Conservation (phyloP, 2,888 invertebrate species). For the Scaptomyza caliginosa region DNA sequence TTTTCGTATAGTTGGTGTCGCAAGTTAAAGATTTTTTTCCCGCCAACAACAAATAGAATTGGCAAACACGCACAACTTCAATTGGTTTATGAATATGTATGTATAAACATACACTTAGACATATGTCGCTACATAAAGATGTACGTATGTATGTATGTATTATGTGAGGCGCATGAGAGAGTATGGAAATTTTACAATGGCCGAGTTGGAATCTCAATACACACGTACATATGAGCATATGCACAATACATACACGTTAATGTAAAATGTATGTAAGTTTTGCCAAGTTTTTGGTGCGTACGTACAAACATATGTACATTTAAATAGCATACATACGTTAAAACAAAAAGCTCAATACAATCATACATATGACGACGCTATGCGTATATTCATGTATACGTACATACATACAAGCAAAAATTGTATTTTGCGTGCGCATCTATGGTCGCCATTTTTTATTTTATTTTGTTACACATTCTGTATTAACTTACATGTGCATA, state of each 20-base stretch:
- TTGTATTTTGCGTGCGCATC: slow-evolving; percentile 75
- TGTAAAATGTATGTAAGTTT: slow-evolving; percentile 3
- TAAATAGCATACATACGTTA: slow-evolving; percentile 7
- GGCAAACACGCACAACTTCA: slow-evolving; percentile 45
- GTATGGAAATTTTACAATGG: slow-evolving; percentile 59
- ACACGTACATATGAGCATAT: slow-evolving; percentile 30
- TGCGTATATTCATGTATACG: slow-evolving; percentile 10
- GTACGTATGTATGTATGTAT: slow-evolving; percentile 17
- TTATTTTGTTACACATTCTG: slow-evolving; percentile 40
- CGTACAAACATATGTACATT: slow-evolving; percentile 5
- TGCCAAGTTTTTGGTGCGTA: slow-evolving; percentile 9
- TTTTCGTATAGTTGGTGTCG: slow-evolving; percentile 16
- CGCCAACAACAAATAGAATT: slow-evolving; percentile 59
- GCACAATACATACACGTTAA: slow-evolving; percentile 12
- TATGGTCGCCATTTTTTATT: slow-evolving; percentile 71
- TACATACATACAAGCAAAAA: slow-evolving; percentile 37
- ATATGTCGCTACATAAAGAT: slow-evolving; percentile 1
- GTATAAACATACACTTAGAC: slow-evolving; percentile 7
- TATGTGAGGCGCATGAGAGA: slow-evolving; percentile 45
- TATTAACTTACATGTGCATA: slow-evolving; percentile 14
- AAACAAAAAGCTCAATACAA: slow-evolving; percentile 11
- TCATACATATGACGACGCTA: slow-evolving; percentile 12
- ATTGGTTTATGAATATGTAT: slow-evolving; percentile 5
- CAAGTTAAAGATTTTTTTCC: slow-evolving; percentile 45
- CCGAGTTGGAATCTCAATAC: slow-evolving; percentile 39